Conservation (phyloP, 2,797 vertebrate species). For the Leuciscus waleckii region DNA sequence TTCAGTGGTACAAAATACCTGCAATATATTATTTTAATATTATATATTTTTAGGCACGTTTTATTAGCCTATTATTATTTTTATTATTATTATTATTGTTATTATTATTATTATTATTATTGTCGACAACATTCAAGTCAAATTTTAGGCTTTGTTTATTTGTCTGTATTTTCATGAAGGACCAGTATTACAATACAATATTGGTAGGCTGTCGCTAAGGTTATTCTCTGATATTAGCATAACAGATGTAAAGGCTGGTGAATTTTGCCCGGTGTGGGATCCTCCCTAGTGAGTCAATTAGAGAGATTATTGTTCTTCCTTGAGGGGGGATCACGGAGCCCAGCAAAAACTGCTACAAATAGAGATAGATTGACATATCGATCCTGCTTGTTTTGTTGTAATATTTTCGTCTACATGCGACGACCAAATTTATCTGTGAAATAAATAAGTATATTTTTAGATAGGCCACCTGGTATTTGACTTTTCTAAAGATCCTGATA, state of each 20-base stretch:
- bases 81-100: not conserved
- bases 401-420: constrained; percentile 25
- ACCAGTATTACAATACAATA: constrained; percentile 27
- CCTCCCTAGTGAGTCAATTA: constrained; percentile 99
- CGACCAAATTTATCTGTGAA: not conserved
- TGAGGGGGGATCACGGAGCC: constrained; percentile 90
- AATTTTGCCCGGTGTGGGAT: constrained; percentile 81
- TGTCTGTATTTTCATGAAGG: not conserved
- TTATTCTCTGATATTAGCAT: constrained; percentile 80
- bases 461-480: not conserved
- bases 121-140: not conserved
- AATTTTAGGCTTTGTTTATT: constrained; percentile 4
- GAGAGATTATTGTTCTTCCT: constrained; percentile 99
- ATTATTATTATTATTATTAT: not conserved
- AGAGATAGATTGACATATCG: constrained; percentile 92
- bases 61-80: not conserved
- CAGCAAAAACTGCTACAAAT: constrained; percentile 87
- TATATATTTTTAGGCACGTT: not conserved
- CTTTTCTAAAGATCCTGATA: not conserved
- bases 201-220: constrained; percentile 53
- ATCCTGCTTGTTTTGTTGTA: constrained; percentile 80
- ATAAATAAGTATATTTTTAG: constrained; percentile 4
- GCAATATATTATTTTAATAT: not conserved
- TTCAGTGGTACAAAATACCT: not conserved
- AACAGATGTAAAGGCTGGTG: constrained; percentile 91